Conservation (phyloP, 2,888 invertebrate species). For the Oxystoma pomonae region DNA sequence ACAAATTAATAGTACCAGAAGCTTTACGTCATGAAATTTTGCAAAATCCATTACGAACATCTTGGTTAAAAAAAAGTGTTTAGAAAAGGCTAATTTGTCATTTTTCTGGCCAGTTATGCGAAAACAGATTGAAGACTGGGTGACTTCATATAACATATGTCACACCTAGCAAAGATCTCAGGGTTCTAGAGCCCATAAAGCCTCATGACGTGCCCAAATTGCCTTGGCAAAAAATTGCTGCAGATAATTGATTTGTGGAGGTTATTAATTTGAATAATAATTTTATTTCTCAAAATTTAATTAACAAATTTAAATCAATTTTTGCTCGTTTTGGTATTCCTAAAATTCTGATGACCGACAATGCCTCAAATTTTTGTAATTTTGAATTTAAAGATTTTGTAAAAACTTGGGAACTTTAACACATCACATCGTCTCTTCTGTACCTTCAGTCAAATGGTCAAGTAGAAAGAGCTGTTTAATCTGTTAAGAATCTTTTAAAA, state of each 20-base stretch:
- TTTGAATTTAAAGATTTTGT: constrained; percentile 12
- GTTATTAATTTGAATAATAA: constrained; percentile 9
- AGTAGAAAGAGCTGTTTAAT: constrained; percentile 14
- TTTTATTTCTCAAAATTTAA: constrained; percentile 2
- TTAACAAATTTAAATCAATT: constrained; percentile 1
- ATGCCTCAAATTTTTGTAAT: constrained; percentile 10
- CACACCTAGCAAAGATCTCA: constrained; percentile 18
- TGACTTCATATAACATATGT: constrained; percentile 21
- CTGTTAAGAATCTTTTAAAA: constrained; percentile 11
- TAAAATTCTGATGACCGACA: constrained; percentile 7
- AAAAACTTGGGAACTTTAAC: constrained; percentile 10
- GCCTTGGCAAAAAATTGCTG: constrained; percentile 12
- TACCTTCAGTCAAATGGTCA: constrained; percentile 16
- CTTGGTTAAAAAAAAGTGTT: constrained; percentile 30
- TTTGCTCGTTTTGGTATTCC: constrained; percentile 4
- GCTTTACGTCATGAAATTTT: constrained; percentile 17
- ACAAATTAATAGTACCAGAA: constrained; percentile 22
- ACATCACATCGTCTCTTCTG: constrained; percentile 12
- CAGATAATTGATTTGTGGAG: constrained; percentile 15
- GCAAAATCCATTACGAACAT: no score
- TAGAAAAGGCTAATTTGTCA: constrained; percentile 22
- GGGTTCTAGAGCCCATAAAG: constrained; percentile 5
- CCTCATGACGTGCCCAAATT: constrained; percentile 8
- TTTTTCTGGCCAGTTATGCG: constrained; percentile 31
- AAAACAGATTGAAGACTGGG: constrained; percentile 1